Base-by-base conservation (phyloP, 2,797 vertebrate genomes). In the Numenius phaeopus region DNA sequence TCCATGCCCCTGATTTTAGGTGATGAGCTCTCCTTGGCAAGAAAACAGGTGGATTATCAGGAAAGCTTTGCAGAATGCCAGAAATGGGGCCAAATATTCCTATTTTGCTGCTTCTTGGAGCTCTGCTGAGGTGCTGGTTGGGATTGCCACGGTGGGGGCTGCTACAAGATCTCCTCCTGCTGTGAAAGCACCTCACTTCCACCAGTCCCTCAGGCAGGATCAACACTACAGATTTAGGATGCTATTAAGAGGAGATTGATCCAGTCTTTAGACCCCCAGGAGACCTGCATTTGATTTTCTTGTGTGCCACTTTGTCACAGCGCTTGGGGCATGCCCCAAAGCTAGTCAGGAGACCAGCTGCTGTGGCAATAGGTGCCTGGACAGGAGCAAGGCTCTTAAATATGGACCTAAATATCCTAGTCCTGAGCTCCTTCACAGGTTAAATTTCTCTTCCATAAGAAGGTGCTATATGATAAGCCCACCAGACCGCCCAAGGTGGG, bases 1-100 rank as follows among this genome's bases (percentile, higher is more conserved):
- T 29, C 44, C 29, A 4, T 34, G 58, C 14, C 58, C 62, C 59
- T 92, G 39, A 9, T 80, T 72, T 55, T 52, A 5, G 42, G 20
- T 21, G 37, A 59, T 73, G 80, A 91, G 49, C 37, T 83, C 78
- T 54, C 55, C 46, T 54, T 83, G 34, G 80, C 58, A 71, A 78
- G 54, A 59, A 89, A 65, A 27, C 8, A 29, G 54, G 19, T n/a
- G n/a, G 27, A 27, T 82, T 83, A 69, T 69, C 18, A 72, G 34
- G 55, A 58, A 87, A 30, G n/a, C 73, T 89, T 73, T 87, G 55
- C 42, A 61, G 84, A 82, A 70, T 46, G 50, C 13, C 37, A 85
- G 26, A 90, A 83, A 46, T 40, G 20, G 22, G 66, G n/a, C 58
- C 52, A 49, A 86, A 24, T 82, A 13, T 87, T 90, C 16, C 42